Percentiles rank a stretch among this genome's conserved stretches.
Conservation (phyloP, 64 coral and sea anemone species). For the Pachyseris speciosa region DNA sequence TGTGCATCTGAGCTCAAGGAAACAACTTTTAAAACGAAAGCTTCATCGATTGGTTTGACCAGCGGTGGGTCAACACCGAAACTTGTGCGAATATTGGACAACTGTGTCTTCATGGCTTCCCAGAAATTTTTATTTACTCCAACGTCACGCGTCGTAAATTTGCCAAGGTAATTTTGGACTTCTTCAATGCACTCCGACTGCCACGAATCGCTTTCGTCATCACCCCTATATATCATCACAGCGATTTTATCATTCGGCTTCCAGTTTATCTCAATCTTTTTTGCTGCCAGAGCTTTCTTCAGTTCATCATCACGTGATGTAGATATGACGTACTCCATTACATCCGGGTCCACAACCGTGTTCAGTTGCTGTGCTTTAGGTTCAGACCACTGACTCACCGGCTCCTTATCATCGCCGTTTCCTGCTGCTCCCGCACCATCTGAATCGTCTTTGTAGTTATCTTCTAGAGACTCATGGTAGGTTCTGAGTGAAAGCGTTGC, state of each 20-base stretch:
- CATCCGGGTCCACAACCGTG: constrained; percentile 61
- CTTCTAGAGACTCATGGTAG: no score
- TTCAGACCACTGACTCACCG: not conserved
- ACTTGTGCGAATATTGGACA: not conserved
- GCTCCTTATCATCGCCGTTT: no score
- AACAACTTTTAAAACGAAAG: not conserved
- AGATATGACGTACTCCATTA: constrained; percentile 47
- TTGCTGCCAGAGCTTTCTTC: constrained; percentile 10
- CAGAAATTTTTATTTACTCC: constrained; percentile 2
- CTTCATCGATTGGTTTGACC: not conserved
- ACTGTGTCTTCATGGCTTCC: not conserved
- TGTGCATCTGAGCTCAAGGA: not conserved
- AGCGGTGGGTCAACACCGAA: constrained; percentile 12
- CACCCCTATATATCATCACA: constrained; percentile 22
- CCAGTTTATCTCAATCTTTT: constrained; percentile 53
- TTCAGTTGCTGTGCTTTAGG: constrained; percentile 14
- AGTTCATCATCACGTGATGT: constrained; percentile 14
- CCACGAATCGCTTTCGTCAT: constrained; percentile 19
- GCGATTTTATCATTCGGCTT: constrained; percentile 4
- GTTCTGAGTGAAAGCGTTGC: no score
- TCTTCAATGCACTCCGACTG: constrained; percentile 30
- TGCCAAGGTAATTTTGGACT: constrained; percentile 17
- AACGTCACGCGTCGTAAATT: constrained; percentile 30
- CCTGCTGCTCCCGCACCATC: no score
- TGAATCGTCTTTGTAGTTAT: no score